Evolutionary conservation across 1,140 invertebrate species (phyloP), one percentile per base, ranked within the genome.

Genomic region (Drosophila pseudoobscura): DNA sequence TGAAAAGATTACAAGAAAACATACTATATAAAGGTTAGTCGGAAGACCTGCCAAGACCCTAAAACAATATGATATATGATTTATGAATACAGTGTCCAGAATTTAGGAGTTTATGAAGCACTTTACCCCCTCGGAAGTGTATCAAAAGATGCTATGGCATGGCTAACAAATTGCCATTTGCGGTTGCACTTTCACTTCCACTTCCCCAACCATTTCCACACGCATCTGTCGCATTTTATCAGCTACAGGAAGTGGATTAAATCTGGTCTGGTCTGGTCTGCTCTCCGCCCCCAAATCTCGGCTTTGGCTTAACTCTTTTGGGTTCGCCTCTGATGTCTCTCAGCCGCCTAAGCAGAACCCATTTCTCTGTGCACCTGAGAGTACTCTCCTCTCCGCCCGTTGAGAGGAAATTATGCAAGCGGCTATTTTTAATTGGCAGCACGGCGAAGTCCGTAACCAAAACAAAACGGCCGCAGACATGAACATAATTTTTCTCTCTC

Each of bases 381-480:
- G 31, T 45, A 26, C 24, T 31, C 8, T 24, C 59, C 58, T 8
- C 35, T 5, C 3, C 9, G 11, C 11, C 9, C 3, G 35, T 1
- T 1, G 35, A 50, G 41, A 31, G 71, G 49, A 68, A 70, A 76
- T 85, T 85, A 85, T 85, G 77, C 80, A 85, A 85, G 64, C 80
- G 50, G 55, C 61, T 57, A 61, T 60, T 75, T 78, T 80, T 70
- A 87, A 80, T 80, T 80, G 74, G 69, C 57, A 69, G 59, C 54
- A 82, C 51, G 45, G 70, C 70, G 70, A 83, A 83, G 61, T 62
- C 70, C 75, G 75, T 70, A 83, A 78, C 75, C 79, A 83, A 83
- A 83, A 83, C 75, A 83, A 83, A 83, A 70, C 77, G 43, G 66
- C 66, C 45, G 74, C 69, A 74, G 56, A 56, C 56, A 56, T 47